Percentiles rank a stretch among this genome's conserved stretches.
Evolutionary conservation across 1,140 invertebrate genomes (phyloP).

Genomic region (Pomphorhynchus laevis): DNA sequence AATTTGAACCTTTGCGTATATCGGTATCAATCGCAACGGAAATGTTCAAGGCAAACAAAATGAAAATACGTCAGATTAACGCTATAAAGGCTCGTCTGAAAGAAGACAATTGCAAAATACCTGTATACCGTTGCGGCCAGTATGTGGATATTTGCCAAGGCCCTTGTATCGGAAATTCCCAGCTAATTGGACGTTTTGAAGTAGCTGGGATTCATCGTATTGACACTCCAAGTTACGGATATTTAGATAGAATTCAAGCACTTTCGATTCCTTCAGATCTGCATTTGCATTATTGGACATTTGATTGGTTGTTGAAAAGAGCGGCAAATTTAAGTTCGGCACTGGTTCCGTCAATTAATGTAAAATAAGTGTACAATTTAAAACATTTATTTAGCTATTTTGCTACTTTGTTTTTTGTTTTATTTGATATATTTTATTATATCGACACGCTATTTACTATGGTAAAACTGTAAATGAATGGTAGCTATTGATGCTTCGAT

Average conservation of each 20-base stretch:
- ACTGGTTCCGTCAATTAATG: too few relatives aligned
- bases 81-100: not conserved
- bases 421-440: too few relatives aligned
- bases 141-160: constrained; percentile 61
- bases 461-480: too few relatives aligned
- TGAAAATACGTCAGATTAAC: not conserved
- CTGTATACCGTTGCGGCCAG: constrained; percentile 38
- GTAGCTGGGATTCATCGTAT: constrained; percentile 33
- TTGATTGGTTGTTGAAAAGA: constrained; percentile 32
- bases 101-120: too few relatives aligned
- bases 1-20: constrained; percentile 38
- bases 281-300: constrained; percentile 41
- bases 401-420: too few relatives aligned
- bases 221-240: constrained; percentile 22
- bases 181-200: constrained; percentile 33
- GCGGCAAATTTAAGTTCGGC: constrained; percentile 24
- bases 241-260: constrained; percentile 50
- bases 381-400: too few relatives aligned
- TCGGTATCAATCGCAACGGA: constrained; percentile 31
- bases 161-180: constrained; percentile 41
- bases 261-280: constrained; percentile 32
- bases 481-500: too few relatives aligned
- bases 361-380: too few relatives aligned
- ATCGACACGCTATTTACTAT: too few relatives aligned
- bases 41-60: constrained; percentile 45